Evolutionary conservation across 1,140 invertebrate genomes (phyloP).

Genomic region (Fopius arisanus): DNA sequence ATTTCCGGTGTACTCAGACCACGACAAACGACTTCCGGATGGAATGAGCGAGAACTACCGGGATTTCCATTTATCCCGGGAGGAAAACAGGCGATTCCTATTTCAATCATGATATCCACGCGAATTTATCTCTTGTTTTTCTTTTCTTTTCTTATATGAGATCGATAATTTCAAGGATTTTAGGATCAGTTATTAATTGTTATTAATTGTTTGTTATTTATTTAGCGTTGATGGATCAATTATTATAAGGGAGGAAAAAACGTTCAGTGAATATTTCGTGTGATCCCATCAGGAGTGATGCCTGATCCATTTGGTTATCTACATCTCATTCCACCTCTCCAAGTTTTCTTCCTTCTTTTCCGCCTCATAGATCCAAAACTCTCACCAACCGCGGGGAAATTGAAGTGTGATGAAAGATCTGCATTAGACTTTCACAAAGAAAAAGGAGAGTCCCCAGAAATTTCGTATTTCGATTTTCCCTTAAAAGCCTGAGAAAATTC

Average conservation of each 20-base stretch:
- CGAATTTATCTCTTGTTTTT: background rate
- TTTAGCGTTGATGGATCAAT: too few relatives aligned
- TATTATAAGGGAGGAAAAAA: too few relatives aligned
- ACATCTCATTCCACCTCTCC: too few relatives aligned
- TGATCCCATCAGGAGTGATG: too few relatives aligned
- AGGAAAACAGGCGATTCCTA: background rate
- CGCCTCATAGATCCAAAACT: background rate
- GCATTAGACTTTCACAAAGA: background rate
- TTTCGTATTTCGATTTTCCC: background rate
- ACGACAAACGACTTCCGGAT: background rate
- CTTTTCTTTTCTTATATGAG: background rate
- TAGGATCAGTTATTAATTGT: too few relatives aligned
- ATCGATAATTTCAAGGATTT: background rate
- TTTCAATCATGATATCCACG: background rate
- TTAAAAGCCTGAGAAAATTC: background rate
- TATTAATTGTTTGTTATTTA: too few relatives aligned
- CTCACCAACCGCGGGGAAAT: background rate
- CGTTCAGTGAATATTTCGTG: too few relatives aligned
- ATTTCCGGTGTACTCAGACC: background rate
- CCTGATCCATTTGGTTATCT: too few relatives aligned
- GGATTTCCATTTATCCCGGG: background rate
- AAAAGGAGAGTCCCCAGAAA: background rate
- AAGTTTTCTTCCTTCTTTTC: background rate
- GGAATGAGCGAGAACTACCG: background rate
- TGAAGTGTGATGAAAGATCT: background rate